phyloP scores from a whole-genome alignment of 2,888 invertebrate genomes.

The Himalopsyche kuldschensis region DNA sequence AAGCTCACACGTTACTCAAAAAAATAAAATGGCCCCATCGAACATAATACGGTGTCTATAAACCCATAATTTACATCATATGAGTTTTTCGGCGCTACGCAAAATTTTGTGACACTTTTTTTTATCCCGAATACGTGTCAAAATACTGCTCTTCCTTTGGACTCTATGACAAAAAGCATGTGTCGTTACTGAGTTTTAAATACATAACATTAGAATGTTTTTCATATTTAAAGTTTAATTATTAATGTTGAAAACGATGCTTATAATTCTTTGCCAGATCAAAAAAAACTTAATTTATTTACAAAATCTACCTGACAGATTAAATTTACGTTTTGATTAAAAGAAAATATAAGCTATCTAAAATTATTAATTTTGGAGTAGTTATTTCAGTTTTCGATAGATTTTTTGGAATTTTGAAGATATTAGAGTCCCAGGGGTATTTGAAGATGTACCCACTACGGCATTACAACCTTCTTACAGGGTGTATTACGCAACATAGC shows the following conservation, averaged over 20 bases:
- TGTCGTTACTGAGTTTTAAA: background rate
- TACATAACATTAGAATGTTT: background rate
- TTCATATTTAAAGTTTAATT: background rate
- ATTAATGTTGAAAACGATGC: background rate
- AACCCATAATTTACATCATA: background rate
- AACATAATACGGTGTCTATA: background rate
- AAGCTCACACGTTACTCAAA: background rate
- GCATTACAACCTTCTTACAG: no score
- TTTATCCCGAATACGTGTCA: background rate
- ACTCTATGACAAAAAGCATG: background rate
- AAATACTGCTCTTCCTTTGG: background rate
- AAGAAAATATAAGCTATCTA: no score
- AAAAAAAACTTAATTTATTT: no score
- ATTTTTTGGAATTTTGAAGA: no score
- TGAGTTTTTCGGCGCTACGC: background rate
- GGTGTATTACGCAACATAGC: no score
- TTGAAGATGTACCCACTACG: no score
- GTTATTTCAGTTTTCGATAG: no score
- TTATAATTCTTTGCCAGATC: background rate
- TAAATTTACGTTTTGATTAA: no score
- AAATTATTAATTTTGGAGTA: no score
- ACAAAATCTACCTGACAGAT: no score
- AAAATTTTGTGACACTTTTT: background rate
- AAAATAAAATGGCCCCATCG: background rate
- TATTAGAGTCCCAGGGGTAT: no score